Evolutionary conservation across 2,888 invertebrate species (phyloP), one percentile per base, ranked within the genome.

Genomic region (Desoria tigrina): DNA sequence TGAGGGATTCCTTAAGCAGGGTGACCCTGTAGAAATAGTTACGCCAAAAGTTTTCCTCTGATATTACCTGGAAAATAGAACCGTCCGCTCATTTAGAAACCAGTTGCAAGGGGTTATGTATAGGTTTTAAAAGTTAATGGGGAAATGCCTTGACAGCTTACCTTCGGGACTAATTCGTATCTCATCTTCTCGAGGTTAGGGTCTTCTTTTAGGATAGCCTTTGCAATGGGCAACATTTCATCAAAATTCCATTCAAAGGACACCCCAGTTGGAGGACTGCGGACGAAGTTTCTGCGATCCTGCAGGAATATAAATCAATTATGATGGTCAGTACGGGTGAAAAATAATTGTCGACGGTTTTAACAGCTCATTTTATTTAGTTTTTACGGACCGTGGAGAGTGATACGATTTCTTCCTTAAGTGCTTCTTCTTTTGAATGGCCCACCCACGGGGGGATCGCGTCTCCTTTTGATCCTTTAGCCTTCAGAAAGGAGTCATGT

Each of bases 11-110:
- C 80, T 96, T 94, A 81, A 99, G 93, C 78, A 99, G 88, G 78
- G 94, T 95, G 77, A 99, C 92, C 80, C 99, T 92, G 84, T 99
- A 99, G 85, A 99, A 99, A 82, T 99, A 99, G 85, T 99, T 99
- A 80, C 95, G 88, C 99, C 99, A 99, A 84, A 99, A 99, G 80
- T 91, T 90, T 83, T 97, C 96, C 85, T 99, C 99, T 78, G 90
- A 90, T 81, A 94, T 92, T 61, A 74, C 69, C 74, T 74, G 58
- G 2, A 21, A 18, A 51, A 32, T 3, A 0, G 39, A n/a, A n/a
- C n/a, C n/a, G n/a, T n/a, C n/a, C 49, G 7, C 49, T n/a, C 9
- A 49, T 49, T 21, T 49, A 49, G 6, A 21, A 23, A 6, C 49
- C 23, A 21, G 23, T 23, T 49, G n/a, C 23, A n/a, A n/a, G n/a